Evolutionary conservation across 1,140 invertebrate genomes (phyloP), one percentile per base, ranked within the genome.

Genomic region (Magallana gigas): DNA sequence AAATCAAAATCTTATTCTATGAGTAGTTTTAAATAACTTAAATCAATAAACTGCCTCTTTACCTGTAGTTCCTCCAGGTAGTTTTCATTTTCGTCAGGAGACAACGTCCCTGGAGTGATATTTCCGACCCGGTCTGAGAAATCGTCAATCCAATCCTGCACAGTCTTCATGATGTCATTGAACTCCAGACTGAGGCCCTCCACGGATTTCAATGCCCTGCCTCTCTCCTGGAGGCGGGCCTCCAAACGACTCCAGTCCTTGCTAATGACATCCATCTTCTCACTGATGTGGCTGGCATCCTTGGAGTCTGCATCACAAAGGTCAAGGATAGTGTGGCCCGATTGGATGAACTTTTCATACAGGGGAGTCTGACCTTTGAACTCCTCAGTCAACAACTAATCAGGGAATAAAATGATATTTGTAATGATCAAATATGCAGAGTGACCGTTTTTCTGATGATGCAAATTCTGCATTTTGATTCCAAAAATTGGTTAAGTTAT

Each of bases 321-420:
- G 57, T 96, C 95, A 8, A 98, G 94, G 14, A 98, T 97, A 29
- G 96, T 96, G 90, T 97, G 96, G 1, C 97, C 97, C 48, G 98
- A 96, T 88, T 97, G 96, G 90, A 98, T 96, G 87, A 99, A 96
- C 91, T 98, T 97, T 88, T 97, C 96, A 81, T 99, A 95, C 88
- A 98, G 97, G 0, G 98, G 97, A 93, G 99, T 97, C 93, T 99
- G 98, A 1, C 97, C 97, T 85, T 97, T 96, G 95, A 99, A 97
- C 94, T 99, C 98, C 95, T 99, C 98, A 88, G 98, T 96, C 23
- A 99, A 95, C 0, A 99, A 98, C 96, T 98, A 97, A 82, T 60
- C 48, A 89, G 56, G 83, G 12, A 76, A 57, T 71, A 87, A 85
- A 84, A 6, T 85, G 16, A 16, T 9, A 60, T 2, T 56, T 8